A percentile compares a stretch with the other conserved stretches of the same genome.
phyloP scores from a whole-genome alignment of 2,888 invertebrate genomes.

The Stratiomys singularior region DNA sequence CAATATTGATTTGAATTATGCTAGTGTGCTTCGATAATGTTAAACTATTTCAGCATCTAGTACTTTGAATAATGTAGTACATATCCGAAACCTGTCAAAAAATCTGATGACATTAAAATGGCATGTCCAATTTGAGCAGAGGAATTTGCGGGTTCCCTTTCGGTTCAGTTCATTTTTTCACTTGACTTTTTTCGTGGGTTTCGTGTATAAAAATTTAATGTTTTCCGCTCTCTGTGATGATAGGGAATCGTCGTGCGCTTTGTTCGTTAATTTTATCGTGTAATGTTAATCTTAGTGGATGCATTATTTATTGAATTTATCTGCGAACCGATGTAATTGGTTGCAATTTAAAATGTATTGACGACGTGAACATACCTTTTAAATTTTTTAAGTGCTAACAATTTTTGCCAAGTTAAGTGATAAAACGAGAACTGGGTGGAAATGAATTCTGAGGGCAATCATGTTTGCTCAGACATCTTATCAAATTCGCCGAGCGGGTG shows the following conservation, averaged over 20 bases:
- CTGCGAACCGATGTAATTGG: not conserved
- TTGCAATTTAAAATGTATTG: not conserved
- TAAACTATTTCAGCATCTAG: too few relatives aligned
- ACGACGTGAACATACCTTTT: not conserved
- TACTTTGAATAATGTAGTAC: too few relatives aligned
- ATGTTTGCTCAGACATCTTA: not conserved
- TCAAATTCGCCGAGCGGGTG: constrained; percentile 25
- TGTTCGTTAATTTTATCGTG: not conserved
- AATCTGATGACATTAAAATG: constrained; percentile 23
- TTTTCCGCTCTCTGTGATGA: not conserved
- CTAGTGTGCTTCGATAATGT: too few relatives aligned
- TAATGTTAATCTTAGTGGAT: not conserved
- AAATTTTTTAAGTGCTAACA: too few relatives aligned
- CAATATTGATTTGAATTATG: too few relatives aligned
- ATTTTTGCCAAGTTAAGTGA: too few relatives aligned
- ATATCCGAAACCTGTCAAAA: constrained; percentile 26
- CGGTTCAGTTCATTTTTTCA: constrained; percentile 9
- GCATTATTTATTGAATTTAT: constrained; percentile 1
- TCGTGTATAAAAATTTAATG: not conserved
- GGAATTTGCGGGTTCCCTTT: constrained; percentile 1
- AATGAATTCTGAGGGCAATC: not conserved
- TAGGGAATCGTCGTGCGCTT: not conserved
- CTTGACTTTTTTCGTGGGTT: not conserved
- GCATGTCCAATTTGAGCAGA: not conserved
- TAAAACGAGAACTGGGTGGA: too few relatives aligned